Base-by-base conservation (phyloP, 2,113 vertebrate species). In the Mormyrus lacerda region DNA sequence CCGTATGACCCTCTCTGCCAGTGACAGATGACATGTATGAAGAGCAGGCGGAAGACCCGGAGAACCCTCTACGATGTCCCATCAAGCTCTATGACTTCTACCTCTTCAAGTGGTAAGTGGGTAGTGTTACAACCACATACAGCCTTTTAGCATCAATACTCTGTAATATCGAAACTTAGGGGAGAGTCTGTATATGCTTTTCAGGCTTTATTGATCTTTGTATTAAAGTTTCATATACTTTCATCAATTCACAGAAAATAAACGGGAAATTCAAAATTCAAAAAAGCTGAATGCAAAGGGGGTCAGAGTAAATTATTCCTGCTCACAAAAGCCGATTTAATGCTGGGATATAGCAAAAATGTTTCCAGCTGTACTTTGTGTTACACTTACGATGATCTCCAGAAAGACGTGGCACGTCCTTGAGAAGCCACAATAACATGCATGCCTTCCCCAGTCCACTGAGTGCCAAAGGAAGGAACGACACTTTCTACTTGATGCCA, bases 21-120 rank as follows among this genome's bases (percentile, higher is more conserved):
- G 97, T 97, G 95, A 97, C 97, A 85, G 98, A 99, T 94, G 98
- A 99, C 93, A 97, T 98, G 97, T 98, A 98, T 73, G 98, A 97
- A 89, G 98, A 99, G 92, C 98, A 99, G 95, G 95, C 97, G 0
- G 98, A 99, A 93, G 98, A 99, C 93, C 97, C 98, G 35, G 98
- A 99, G 92, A 99, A 99, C 93, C 98, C 98, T 17, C 95, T 99
- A 92, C 97, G 98, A 84, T 99, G 98, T 93, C 98, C 98, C 84
- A 99, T 99, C 94, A 99, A 99, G 95, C 97, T 99, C 91, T 99
- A 99, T 69, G 98, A 99, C 94, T 99, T 99, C 97, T 99, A 99
- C 97, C 98, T 99, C 96, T 99, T 99, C 95, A 99, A 99, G 97
- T 99, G 98, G 98, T 99, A 93, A 96, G 97, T 92, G 48, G n/a